Base-by-base conservation (phyloP, 35 echinoderm and acorn worm genomes). In the Apostichopus californicus region DNA sequence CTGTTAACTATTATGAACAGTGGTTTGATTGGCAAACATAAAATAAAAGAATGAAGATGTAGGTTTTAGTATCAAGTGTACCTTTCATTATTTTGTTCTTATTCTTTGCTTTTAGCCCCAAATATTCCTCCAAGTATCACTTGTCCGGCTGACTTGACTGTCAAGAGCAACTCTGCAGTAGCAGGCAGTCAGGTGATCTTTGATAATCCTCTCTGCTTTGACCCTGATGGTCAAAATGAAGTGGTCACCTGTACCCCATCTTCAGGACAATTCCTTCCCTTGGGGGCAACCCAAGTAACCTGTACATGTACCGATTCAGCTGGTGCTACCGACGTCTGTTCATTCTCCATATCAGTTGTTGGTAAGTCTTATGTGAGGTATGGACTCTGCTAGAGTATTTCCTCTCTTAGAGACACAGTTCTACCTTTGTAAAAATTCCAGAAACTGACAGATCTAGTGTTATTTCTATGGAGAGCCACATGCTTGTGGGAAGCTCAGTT, bases 241-340 rank as follows among this genome's bases (percentile, higher is more conserved):
- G 11, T 73, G 14, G 20, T 17, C 71, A 18, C n/a, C 5, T 73
- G 20, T 34, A 17, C 5, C 71, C 17, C 15, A n/a, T 18, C 28
- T 34, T 34, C 28, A 34, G 28, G 71, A n/a, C 71, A 17, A 73
- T 18, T 73, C 71, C 20, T 73, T n/a, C 13, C 17, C 24, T 0
- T 85, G 57, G 81, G 81, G 8, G 81, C 4, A 4, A 85, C 17
- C 81, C 18, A 15, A 6, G 81, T 85, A n/a, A 60, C 55, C 54
- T 85, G 81, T n/a, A 85, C 81, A 5, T 85, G 81, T 58, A 85
- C 55, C 1, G 81, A 85, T 17, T 58, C n/a, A 58, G 55, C 15
- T 60, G 81, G 81, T 10, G 81, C 13, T 21, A 20, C 4, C 3
- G 54, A 57, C 58, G 17, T 22, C 1, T 85, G 81, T 58, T 8